A percentile compares a stretch with the other conserved stretches of the same genome.
phyloP scores from a whole-genome alignment of 92 coral and sea anemone genomes.

The Porites evermanni region DNA sequence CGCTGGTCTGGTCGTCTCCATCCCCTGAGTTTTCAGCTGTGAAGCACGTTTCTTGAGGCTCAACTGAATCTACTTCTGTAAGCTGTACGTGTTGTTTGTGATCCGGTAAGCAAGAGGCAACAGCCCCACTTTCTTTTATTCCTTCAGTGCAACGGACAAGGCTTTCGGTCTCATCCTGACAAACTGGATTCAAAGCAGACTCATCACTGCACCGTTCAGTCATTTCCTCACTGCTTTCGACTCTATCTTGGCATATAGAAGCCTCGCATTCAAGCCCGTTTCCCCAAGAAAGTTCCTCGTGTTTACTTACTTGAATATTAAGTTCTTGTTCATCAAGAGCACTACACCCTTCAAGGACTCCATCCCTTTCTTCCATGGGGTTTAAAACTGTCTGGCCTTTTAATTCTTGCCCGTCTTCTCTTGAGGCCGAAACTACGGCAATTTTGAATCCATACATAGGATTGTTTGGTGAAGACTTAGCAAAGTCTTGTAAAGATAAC shows the following conservation, averaged over 20 bases:
- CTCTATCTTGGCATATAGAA: background rate
- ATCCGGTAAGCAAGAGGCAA: background rate
- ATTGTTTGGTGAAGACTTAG: background rate
- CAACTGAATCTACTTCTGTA: background rate
- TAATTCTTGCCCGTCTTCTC: background rate
- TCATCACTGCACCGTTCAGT: background rate
- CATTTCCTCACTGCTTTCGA: no score
- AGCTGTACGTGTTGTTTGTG: background rate
- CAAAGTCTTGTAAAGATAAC: background rate
- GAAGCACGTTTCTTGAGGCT: background rate
- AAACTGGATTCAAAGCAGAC: background rate
- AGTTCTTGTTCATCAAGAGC: slow-evolving; percentile 26
- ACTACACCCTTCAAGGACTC: slow-evolving; percentile 37
- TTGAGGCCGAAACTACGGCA: slow-evolving; percentile 27
- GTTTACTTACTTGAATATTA: background rate
- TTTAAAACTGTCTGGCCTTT: background rate
- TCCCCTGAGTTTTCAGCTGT: background rate
- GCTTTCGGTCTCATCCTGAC: background rate
- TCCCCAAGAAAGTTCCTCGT: background rate
- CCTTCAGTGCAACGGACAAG: background rate
- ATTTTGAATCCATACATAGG: slow-evolving; percentile 39
- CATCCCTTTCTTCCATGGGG: slow-evolving; percentile 40
- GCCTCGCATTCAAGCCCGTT: background rate
- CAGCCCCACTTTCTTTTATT: background rate
- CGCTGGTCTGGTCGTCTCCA: background rate